Conservation (phyloP, 92 coral and sea anemone genomes). For the Porites divaricata region DNA sequence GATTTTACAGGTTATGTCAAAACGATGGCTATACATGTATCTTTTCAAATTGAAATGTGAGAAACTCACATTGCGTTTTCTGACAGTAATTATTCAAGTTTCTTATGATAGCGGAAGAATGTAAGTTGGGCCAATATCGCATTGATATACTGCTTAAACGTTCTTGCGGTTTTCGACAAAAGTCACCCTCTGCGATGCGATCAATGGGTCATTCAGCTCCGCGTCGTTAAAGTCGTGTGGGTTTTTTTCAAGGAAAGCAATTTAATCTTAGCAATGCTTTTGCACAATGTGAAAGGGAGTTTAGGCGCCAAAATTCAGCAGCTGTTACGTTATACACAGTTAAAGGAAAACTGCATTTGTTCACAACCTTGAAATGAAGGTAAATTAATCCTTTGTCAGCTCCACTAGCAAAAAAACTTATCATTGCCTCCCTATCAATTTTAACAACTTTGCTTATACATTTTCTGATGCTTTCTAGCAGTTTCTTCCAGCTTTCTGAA, state of each 20-base stretch:
- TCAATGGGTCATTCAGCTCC: conserved; percentile 6
- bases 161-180: conserved; percentile 30
- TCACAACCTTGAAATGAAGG: not conserved
- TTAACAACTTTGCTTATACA: not conserved
- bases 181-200: conserved; percentile 16
- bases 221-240: not conserved
- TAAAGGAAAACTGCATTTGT: conserved; percentile 3
- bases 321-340: conserved; percentile 3
- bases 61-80: conserved; percentile 3
- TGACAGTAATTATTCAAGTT: conserved; percentile 18
- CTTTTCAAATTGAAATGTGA: not conserved
- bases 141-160: conserved; percentile 9
- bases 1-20: not conserved
- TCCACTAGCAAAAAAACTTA: not conserved
- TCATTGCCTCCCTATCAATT: not conserved
- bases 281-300: not conserved
- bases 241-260: not conserved
- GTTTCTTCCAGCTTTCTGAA: not conserved
- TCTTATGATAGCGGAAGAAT: conserved; percentile 25
- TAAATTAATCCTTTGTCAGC: too few species aligned
- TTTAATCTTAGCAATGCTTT: not conserved
- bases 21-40: not conserved
- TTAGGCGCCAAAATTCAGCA: not conserved
- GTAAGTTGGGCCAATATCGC: conserved; percentile 29
- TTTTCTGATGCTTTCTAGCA: not conserved